These are phyloP conservation scores for Orchesella flavescens DNA, from an alignment of 2,888 invertebrate genomes.

Conservation along the genomic window DNA sequence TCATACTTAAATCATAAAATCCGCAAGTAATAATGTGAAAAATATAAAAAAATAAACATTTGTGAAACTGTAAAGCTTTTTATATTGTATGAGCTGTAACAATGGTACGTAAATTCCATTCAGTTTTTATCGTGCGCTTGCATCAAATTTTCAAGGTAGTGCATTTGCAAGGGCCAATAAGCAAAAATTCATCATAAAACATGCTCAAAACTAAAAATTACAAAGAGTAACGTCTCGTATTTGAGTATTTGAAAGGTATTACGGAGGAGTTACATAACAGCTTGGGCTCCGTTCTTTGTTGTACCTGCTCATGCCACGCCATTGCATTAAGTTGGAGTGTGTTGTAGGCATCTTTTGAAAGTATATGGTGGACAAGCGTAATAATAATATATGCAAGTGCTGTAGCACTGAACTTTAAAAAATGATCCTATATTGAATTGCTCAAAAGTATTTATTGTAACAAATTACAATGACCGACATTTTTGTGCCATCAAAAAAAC, in stretches of 20 bases:
- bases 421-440: constrained; percentile 1
- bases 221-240: background rate
- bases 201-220: background rate
- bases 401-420: background rate
- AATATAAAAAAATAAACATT: too few relatives aligned
- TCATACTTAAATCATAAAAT: too few relatives aligned
- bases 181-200: background rate
- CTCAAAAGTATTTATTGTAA: background rate
- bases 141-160: constrained; percentile 10
- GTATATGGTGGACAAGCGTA: background rate
- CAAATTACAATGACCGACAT: background rate
- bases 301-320: background rate
- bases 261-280: background rate
- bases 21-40: too few relatives aligned
- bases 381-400: too few relatives aligned
- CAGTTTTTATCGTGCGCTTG: background rate
- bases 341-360: background rate
- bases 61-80: too few relatives aligned
- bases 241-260: constrained; percentile 4
- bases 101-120: too few relatives aligned
- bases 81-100: too few relatives aligned
- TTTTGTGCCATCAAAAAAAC: background rate
- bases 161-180: background rate
- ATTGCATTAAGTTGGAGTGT: too few relatives aligned
- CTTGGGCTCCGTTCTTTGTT: background rate